These are phyloP conservation scores for Thalpophila matura DNA, from an alignment of 2,888 invertebrate species.

Conservation along the genomic window DNA sequence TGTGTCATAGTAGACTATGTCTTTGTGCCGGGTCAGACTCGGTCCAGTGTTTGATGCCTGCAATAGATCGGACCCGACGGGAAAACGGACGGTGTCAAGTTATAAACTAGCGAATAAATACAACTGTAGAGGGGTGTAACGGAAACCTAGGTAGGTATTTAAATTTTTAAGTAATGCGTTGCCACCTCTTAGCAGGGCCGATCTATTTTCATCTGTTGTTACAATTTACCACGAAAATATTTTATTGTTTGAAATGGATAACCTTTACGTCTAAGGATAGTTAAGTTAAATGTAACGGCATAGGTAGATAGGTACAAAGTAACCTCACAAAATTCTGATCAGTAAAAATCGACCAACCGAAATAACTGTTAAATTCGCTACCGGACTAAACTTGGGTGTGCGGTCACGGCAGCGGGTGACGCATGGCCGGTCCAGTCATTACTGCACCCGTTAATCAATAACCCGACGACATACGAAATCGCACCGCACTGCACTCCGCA, in stretches of 20 bases:
- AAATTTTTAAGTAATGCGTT: too few species aligned
- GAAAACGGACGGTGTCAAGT: constrained; percentile 8
- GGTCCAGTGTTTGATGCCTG: constrained; percentile 33
- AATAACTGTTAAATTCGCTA: constrained; percentile 7
- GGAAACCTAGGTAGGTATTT: background rate
- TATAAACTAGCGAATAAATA: background rate
- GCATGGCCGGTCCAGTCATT: constrained; percentile 76
- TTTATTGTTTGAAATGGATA: too few species aligned
- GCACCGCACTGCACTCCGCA: constrained; percentile 58
- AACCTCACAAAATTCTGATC: background rate
- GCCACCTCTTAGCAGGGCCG: background rate
- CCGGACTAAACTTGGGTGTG: constrained; percentile 18
- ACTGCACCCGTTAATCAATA: constrained; percentile 83
- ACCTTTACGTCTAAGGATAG: too few species aligned
- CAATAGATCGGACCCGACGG: constrained; percentile 25
- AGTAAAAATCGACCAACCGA: background rate
- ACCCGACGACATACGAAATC: constrained; percentile 65
- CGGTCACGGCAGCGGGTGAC: constrained; percentile 61
- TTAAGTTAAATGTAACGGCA: too few species aligned
- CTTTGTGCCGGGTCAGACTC: constrained; percentile 20
- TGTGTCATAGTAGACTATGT: constrained; percentile 19
- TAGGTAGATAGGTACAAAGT: too few species aligned
- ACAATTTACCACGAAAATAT: too few species aligned
- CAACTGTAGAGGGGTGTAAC: background rate
- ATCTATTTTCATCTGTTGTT: too few species aligned